A percentile compares a stretch with the other conserved stretches of the same genome.
phyloP scores from a whole-genome alignment of 2,113 vertebrate genomes.

The Cebidichthys violaceus region DNA sequence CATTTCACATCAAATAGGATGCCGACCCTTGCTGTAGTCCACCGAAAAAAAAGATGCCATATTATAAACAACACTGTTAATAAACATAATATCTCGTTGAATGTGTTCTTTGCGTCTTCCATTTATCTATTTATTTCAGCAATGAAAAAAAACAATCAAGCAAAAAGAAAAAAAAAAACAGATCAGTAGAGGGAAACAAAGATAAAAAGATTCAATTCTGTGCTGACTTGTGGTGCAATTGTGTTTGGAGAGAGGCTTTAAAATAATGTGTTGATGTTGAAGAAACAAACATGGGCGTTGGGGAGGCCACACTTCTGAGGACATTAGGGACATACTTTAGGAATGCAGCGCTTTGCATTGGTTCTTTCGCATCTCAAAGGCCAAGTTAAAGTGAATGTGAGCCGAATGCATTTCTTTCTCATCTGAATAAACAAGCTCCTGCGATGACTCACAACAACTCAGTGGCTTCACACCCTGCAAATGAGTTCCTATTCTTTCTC shows the following conservation, averaged over 20 bases:
- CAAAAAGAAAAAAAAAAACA: neutral
- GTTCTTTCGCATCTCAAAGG: constrained; percentile 4
- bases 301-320: neutral
- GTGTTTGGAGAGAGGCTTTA: neutral
- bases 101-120: neutral
- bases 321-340: neutral
- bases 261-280: neutral
- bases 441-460: constrained; percentile 20
- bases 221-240: neutral
- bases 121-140: neutral
- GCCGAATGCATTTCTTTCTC: constrained; percentile 3
- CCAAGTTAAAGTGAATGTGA: constrained; percentile 14
- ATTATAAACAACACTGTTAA: neutral
- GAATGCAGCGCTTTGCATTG: neutral
- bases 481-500: constrained; percentile 12
- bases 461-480: constrained; percentile 2
- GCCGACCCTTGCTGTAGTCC: neutral
- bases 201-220: neutral
- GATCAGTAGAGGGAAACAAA: neutral
- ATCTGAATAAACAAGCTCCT: constrained; percentile 19
- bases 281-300: neutral
- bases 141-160: neutral
- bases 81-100: neutral
- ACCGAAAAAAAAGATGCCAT: neutral
- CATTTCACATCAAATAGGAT: neutral